Evolutionary conservation across 2,888 invertebrate species (phyloP).

Genomic region (Drosophila percnosoma): DNA sequence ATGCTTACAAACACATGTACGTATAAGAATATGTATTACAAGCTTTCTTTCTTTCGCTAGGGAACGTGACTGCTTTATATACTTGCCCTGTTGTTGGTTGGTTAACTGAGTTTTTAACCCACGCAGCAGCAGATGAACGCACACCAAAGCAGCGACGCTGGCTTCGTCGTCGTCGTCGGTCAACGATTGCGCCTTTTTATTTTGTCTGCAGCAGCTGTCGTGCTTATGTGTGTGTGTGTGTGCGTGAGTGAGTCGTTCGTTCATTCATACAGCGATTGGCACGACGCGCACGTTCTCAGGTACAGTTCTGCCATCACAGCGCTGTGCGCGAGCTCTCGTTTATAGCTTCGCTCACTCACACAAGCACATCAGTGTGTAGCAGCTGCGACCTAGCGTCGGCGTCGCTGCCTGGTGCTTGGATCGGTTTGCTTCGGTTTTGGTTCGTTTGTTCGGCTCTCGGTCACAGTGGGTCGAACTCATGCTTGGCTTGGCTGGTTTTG

Average conservation of each 20-base stretch:
- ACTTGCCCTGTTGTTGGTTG: slow-evolving; percentile 65
- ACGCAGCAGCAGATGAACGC: slow-evolving; percentile 57
- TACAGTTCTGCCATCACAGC: slow-evolving; percentile 67
- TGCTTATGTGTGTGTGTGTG: slow-evolving; percentile 32
- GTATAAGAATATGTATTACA: slow-evolving; percentile 54
- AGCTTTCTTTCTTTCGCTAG: slow-evolving; percentile 58
- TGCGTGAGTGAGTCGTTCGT: slow-evolving; percentile 35
- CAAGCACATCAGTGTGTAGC: slow-evolving; percentile 19
- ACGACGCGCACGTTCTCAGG: slow-evolving; percentile 67
- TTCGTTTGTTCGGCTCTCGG: slow-evolving; percentile 49
- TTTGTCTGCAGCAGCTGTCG: slow-evolving; percentile 64
- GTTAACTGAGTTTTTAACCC: slow-evolving; percentile 66
- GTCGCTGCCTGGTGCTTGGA: slow-evolving; percentile 38
- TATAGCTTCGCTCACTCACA: slow-evolving; percentile 22
- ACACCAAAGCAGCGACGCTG: slow-evolving; percentile 44
- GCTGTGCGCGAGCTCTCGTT: slow-evolving; percentile 38
- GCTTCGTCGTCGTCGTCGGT: slow-evolving; percentile 28
- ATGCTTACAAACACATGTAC: slow-evolving; percentile 9
- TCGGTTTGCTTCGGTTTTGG: slow-evolving; percentile 50
- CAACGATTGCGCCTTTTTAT: slow-evolving; percentile 59
- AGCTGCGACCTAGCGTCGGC: slow-evolving; percentile 23
- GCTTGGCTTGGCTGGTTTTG: slow-evolving; percentile 68
- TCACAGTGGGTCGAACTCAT: slow-evolving; percentile 72
- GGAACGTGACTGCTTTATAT: slow-evolving; percentile 73
- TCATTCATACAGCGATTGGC: slow-evolving; percentile 71